Conservation (phyloP, 2,888 invertebrate genomes). For the Trissolcus brochymenae region DNA sequence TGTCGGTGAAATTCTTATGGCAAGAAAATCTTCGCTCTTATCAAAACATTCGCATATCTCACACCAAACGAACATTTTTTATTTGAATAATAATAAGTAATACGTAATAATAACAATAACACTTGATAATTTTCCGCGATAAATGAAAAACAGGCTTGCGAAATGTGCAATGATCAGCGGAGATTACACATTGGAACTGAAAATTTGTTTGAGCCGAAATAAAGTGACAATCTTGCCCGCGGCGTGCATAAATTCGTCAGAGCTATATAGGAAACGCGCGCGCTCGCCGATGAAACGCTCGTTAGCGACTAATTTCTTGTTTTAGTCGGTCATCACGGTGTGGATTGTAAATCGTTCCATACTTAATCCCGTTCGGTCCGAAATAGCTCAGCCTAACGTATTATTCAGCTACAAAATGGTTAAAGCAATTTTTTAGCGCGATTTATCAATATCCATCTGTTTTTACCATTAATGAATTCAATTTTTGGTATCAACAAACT, state of each 20-base stretch:
- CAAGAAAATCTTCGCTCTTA: too few species aligned
- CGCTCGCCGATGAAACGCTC: constrained; percentile 13
- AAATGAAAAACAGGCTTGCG: background rate
- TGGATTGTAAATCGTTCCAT: constrained; percentile 17
- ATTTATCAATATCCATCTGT: background rate
- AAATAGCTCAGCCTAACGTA: constrained; percentile 10
- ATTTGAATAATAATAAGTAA: background rate
- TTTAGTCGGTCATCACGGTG: constrained; percentile 3
- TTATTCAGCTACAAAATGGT: constrained; percentile 9
- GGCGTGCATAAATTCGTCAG: background rate
- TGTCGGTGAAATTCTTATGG: too few species aligned
- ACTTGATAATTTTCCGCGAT: too few species aligned
- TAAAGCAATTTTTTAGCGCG: background rate
- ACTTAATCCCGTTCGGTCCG: constrained; percentile 11
- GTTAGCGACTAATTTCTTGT: constrained; percentile 21
- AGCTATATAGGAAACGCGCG: background rate
- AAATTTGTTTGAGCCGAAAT: background rate
- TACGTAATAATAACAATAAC: background rate
- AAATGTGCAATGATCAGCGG: background rate
- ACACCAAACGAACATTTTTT: too few species aligned
- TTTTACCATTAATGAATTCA: background rate
- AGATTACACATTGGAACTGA: background rate
- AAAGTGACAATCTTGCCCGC: background rate
- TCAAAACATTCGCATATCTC: too few species aligned
- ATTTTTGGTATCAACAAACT: background rate